Conservation (phyloP, 2,113 vertebrate genomes). For the Halcyon malimbica region DNA sequence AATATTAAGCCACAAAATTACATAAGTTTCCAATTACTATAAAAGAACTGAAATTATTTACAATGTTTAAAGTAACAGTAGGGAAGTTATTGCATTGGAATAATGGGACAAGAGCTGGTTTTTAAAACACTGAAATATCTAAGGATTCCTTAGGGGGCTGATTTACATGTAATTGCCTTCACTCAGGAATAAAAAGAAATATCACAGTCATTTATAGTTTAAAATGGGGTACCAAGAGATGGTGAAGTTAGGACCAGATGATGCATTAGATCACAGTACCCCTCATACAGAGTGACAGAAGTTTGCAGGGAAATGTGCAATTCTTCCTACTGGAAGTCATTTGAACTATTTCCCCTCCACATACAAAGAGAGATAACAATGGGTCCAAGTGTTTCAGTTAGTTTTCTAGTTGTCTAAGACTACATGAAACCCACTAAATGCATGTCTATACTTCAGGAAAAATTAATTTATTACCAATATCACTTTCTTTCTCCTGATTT, state of each 20-base stretch:
- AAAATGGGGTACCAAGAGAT: not conserved
- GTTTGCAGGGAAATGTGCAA: not conserved
- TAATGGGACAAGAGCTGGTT: not conserved
- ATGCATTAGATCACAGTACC: not conserved
- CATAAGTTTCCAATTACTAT: slow-evolving; percentile 18
- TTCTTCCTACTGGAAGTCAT: not conserved
- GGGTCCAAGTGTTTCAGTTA: not conserved
- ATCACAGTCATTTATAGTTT: not conserved
- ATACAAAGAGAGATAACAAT: not conserved
- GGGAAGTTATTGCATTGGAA: not conserved
- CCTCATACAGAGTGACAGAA: not conserved
- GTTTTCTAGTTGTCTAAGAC: not conserved
- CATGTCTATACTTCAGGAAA: not conserved
- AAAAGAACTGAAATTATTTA: slow-evolving; percentile 32
- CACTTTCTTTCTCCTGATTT: not conserved
- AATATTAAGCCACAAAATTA: slow-evolving; percentile 43
- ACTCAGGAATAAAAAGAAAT: not conserved
- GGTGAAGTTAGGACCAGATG: not conserved
- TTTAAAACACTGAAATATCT: not conserved
- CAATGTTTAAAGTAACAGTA: slow-evolving; percentile 14
- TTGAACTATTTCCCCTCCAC: not conserved
- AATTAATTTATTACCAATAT: not conserved
- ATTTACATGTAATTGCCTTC: not conserved
- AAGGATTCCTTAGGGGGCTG: not conserved
- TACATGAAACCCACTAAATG: not conserved